Evolutionary conservation across 2,888 invertebrate species (phyloP).

Genomic region (Cephus sareptanus): DNA sequence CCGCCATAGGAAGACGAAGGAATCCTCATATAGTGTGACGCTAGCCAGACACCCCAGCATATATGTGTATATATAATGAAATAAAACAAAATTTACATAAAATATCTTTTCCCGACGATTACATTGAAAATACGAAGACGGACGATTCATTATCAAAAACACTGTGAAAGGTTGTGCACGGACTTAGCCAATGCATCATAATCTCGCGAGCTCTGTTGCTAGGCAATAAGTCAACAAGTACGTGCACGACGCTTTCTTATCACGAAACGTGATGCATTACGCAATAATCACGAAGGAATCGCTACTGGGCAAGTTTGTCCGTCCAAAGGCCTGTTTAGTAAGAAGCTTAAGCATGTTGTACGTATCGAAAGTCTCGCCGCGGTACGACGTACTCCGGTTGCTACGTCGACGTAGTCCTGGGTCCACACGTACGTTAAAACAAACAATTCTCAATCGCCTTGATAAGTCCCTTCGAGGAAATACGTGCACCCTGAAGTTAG

Average conservation of each 20-base stretch:
- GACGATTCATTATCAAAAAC: background rate
- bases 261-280: background rate
- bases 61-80: no score
- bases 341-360: background rate
- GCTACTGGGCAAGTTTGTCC: background rate
- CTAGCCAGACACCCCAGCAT: no score
- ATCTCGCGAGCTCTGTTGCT: background rate
- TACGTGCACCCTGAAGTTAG: background rate
- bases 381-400: background rate
- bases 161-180: background rate
- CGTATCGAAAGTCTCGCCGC: background rate
- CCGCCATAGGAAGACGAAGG: background rate
- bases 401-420: background rate
- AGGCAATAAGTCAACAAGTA: background rate
- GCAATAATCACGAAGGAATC: background rate
- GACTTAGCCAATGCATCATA: background rate
- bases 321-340: background rate
- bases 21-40: background rate
- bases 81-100: background rate
- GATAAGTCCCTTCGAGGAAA: background rate
- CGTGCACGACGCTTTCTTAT: background rate
- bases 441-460: background rate
- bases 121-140: background rate
- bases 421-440: background rate
- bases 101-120: background rate